Percentiles rank a stretch among this genome's conserved stretches.
phyloP scores from a whole-genome alignment of 2,113 vertebrate genomes.

The Sterrhoptilus dennistouni region DNA sequence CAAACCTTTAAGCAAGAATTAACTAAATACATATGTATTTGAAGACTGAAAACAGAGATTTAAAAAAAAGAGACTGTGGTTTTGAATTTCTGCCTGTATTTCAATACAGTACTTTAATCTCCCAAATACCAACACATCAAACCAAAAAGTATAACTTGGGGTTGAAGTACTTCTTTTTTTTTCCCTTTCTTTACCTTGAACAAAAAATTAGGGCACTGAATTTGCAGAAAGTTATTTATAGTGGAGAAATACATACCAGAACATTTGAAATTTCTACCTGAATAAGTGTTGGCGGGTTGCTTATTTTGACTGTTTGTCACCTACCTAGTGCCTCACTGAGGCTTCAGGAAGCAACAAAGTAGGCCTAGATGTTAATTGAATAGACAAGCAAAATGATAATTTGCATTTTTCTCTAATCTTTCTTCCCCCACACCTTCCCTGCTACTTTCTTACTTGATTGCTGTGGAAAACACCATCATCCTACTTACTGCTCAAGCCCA shows the following conservation, averaged over 20 bases:
- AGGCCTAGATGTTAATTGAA: slow-evolving; percentile 52
- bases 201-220: slow-evolving; percentile 53
- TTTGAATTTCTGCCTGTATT: neutral
- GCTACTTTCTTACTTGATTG: slow-evolving; percentile 17
- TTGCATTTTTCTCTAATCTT: slow-evolving; percentile 67
- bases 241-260: slow-evolving; percentile 34
- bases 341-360: slow-evolving; percentile 45
- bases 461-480: slow-evolving; percentile 55
- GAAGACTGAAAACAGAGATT: neutral
- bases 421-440: slow-evolving; percentile 30
- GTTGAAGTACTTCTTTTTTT: neutral
- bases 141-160: neutral
- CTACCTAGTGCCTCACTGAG: slow-evolving; percentile 8
- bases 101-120: neutral
- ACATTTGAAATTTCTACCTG: slow-evolving; percentile 43
- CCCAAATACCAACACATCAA: neutral
- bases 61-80: neutral
- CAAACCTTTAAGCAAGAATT: neutral
- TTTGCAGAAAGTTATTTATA: slow-evolving; percentile 62
- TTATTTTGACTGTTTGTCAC: slow-evolving; percentile 48
- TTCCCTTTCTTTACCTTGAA: neutral
- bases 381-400: slow-evolving; percentile 53
- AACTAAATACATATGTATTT: neutral
- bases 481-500: slow-evolving; percentile 52
- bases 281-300: neutral